Percentiles rank a stretch among this genome's conserved stretches.
Evolutionary conservation across 2,888 invertebrate species (phyloP).

Genomic region (Nesidiocoris tenuis): DNA sequence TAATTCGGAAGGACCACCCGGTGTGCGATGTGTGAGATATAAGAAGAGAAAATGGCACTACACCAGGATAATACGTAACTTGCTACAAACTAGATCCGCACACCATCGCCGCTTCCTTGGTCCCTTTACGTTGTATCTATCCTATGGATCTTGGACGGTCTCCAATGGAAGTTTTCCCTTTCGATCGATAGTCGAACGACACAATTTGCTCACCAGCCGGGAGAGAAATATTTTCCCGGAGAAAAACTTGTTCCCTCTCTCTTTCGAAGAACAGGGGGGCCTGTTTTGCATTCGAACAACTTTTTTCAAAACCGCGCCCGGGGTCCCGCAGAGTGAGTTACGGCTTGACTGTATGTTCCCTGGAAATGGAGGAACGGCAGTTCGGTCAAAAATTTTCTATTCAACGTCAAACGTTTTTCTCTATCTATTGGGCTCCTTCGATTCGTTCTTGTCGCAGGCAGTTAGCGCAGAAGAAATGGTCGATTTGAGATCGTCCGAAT

Average conservation of each 20-base stretch:
- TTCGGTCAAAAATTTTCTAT: background rate
- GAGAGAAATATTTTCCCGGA: background rate
- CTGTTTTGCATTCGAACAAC: slow-evolving; percentile 5
- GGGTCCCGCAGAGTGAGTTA: background rate
- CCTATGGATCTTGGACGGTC: background rate
- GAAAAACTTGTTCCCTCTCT: background rate
- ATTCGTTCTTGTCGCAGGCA: too few species aligned
- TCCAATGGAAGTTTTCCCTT: background rate
- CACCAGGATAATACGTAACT: background rate
- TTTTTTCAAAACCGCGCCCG: background rate
- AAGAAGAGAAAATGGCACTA: background rate
- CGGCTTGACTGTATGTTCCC: background rate
- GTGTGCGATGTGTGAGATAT: background rate
- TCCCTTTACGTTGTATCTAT: background rate
- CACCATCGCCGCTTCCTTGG: background rate
- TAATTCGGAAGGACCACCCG: background rate
- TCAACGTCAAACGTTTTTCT: too few species aligned
- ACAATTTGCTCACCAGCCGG: background rate
- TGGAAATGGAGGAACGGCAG: background rate
- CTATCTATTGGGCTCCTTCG: too few species aligned
- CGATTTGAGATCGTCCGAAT: too few species aligned
- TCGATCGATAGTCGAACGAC: background rate
- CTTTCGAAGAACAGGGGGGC: background rate
- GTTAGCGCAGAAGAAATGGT: too few species aligned
- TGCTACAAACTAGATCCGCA: background rate